Evolutionary conservation across 2,797 vertebrate genomes (phyloP), one percentile per base, ranked within the genome.

Genomic region (Phaenicophaeus curvirostris): DNA sequence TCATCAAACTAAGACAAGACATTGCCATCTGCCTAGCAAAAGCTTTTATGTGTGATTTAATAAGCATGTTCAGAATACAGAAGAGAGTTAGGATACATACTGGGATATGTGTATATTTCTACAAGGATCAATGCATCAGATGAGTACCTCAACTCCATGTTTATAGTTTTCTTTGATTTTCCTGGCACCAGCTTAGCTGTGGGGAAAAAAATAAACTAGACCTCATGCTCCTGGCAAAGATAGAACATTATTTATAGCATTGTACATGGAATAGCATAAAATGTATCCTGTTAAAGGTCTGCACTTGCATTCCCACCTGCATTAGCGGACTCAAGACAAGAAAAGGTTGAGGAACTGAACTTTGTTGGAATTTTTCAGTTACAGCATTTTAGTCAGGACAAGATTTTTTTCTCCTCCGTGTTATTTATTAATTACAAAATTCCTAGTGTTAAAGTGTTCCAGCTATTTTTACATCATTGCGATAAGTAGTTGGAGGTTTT

Each of bases 221-320:
- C 6, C 5, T 77, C 37, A 33, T 48, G 51, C 20, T 90, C 18
- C 53, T 72, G 67, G 44, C 14, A 66, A 88, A 9, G 35, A 55
- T 27, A 20, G 23, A 66, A 1, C 17, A 58, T 7, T 51, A 5
- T 23, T 28, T 35, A 13, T 15, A 42, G 1, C 9, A 71, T 0
- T 50, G 17, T 30, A 67, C 9, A 31, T 0, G 9, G 13, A 21
- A 55, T 2, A 78, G 62, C 39, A 63, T 24, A 35, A 83, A 89
- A 85, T 18, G 2, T 3, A 5, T 41, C 23, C 48, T n/a, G 2
- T 28, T 69, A 46, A 50, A 33, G 28, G 12, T 19, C 8, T 73
- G 37, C 27, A 37, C 8, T 50, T 90, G 9, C 33, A 57, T 44
- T 91, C 27, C 33, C 31, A 39, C 15, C 69, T 84, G 17, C 27